Evolutionary conservation across 2,888 invertebrate species (phyloP).

Genomic region (Himalopsyche tibetana): DNA sequence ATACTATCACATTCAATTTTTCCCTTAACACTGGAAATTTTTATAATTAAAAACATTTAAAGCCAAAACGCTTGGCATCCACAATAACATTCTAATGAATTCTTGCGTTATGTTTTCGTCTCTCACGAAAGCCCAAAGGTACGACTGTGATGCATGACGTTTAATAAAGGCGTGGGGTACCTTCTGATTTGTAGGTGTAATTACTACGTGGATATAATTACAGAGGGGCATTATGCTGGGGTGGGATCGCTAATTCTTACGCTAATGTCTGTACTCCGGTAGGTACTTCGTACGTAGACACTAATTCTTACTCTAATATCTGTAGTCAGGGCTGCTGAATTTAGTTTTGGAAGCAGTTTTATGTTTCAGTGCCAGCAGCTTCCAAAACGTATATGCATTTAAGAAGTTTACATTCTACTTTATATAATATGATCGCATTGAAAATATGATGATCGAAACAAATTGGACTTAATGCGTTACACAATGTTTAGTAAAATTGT

Average conservation of each 20-base stretch:
- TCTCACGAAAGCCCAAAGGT: not conserved
- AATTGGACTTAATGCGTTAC: too few relatives aligned
- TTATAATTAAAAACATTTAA: not conserved
- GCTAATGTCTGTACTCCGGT: constrained; percentile 56
- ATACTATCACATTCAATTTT: too few relatives aligned
- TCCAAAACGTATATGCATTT: too few relatives aligned
- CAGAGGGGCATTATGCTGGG: constrained; percentile 62
- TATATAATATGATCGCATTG: too few relatives aligned
- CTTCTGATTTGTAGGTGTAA: constrained; percentile 65
- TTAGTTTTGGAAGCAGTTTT: not conserved
- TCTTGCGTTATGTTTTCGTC: constrained; percentile 11
- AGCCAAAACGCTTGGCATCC: not conserved
- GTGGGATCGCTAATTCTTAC: constrained; percentile 63
- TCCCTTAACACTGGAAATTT: too few relatives aligned
- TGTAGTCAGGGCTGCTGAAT: not conserved
- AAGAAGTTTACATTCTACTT: too few relatives aligned
- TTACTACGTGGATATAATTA: constrained; percentile 65
- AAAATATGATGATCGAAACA: too few relatives aligned
- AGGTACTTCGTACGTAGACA: constrained; percentile 29
- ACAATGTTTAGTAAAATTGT: too few relatives aligned
- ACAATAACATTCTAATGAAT: constrained; percentile 8
- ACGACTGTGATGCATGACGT: constrained; percentile 61
- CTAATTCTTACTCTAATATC: constrained; percentile 37
- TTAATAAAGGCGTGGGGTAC: constrained; percentile 63
- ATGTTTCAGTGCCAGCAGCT: not conserved